Evolutionary conservation across 2,888 invertebrate species (phyloP), one percentile per base, ranked within the genome.

Genomic region (Exocentrus adspersus): DNA sequence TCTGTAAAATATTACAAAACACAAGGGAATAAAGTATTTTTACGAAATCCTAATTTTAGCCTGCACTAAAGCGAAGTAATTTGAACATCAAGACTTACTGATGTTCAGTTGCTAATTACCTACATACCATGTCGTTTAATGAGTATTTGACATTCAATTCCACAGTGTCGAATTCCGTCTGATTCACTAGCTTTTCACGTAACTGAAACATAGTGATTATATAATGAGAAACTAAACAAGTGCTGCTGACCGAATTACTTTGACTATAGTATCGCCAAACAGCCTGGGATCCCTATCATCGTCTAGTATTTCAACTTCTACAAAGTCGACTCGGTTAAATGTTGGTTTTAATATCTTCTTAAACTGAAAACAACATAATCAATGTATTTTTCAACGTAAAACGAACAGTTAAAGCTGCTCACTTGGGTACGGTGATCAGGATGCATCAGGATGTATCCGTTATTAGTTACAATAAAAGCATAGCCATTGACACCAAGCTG

Each of bases 401-500:
- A n/a, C n/a, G n/a, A n/a, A n/a, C n/a, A n/a, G n/a, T n/a, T n/a
- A n/a, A n/a, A n/a, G 12, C 16, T 37, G 32, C 28, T 85, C 86
- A 97, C 96, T 86, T 94, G 92, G 71, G 97, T 96, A 78, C 96
- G 87, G 76, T 96, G 89, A 83, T 98, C 97, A 9, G 98, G 98
- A 86, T 98, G 98, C 78, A 92, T 93, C 73, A 98, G 85, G 69
- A 98, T 90, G 82, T 95, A 97, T 71, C 98, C 98, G 82, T 98
- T 98, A 81, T 97, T 97, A 64, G 97, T 98, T 21, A 97, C 93
- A 77, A 97, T 93, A 82, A 97, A 98, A 28, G 96, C 94, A 82
- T 97, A 98, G 51, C 95, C 97, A 81, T 95, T 95, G 10, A 95
- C 95, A 58, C 98, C 98, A 72, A 97, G 87, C 96, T 98, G 82